Conservation (phyloP, 2,113 vertebrate genomes). For the Anolis sagrei region DNA sequence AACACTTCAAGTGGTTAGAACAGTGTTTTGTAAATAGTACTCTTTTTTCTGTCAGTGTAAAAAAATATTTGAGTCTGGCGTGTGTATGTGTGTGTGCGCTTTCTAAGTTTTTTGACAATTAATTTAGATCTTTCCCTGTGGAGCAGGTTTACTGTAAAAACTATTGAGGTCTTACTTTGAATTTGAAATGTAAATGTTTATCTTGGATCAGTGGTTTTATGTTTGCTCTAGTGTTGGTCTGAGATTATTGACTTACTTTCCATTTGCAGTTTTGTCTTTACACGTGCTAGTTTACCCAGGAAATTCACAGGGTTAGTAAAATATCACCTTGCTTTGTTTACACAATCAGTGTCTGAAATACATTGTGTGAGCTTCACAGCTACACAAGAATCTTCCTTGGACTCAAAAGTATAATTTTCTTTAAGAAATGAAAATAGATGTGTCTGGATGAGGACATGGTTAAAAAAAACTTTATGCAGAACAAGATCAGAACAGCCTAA, state of each 20-base stretch:
- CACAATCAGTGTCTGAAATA: neutral
- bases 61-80: no score
- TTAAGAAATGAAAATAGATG: neutral
- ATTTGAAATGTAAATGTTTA: neutral
- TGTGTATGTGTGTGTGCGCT: neutral
- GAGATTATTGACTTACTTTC: neutral
- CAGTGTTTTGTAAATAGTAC: no score
- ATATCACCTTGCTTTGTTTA: neutral
- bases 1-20: no score
- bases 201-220: neutral
- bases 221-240: conserved; percentile 14
- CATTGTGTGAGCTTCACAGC: neutral
- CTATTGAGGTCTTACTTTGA: conserved; percentile 2
- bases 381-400: neutral
- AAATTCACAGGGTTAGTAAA: neutral
- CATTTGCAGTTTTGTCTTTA: neutral
- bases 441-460: neutral
- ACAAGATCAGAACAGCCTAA: no score
- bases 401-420: neutral
- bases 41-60: neutral
- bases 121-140: neutral
- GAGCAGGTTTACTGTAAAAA: neutral
- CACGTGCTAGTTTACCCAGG: neutral
- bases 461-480: neutral
- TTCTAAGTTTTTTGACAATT: neutral